phyloP scores from a whole-genome alignment of 2,888 invertebrate genomes.

The Dryomyza anilis region DNA sequence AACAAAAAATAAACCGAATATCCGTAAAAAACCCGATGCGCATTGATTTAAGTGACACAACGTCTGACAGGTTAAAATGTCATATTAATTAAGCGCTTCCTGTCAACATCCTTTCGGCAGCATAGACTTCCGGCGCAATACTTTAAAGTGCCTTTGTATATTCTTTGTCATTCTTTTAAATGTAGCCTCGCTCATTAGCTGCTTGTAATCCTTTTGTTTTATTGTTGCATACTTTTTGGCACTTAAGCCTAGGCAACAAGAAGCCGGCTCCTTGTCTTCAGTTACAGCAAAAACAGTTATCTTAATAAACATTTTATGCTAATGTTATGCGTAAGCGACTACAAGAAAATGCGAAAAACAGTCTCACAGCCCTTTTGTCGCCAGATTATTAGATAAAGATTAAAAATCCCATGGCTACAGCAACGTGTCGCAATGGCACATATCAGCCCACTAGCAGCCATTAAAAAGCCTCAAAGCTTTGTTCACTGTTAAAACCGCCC shows the following conservation, averaged over 20 bases:
- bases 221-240: not conserved
- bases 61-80: not conserved
- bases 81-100: constrained; percentile 13
- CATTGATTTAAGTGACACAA: not conserved
- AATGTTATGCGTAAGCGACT: constrained; percentile 39
- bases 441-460: no score
- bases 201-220: constrained; percentile 1
- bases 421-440: not conserved
- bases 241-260: no score
- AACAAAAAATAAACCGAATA: no score
- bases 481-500: no score
- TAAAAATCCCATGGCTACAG: not conserved
- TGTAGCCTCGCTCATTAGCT: not conserved
- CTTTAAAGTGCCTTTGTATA: no score
- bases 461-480: no score
- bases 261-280: constrained; percentile 36
- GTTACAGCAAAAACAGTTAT: constrained; percentile 47
- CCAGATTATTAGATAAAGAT: not conserved
- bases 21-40: not conserved
- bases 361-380: not conserved
- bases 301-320: constrained; percentile 55
- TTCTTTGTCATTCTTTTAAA: not conserved
- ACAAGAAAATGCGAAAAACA: constrained; percentile 10
- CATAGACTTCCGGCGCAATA: no score
- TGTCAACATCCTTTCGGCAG: not conserved